A percentile compares a stretch with the other conserved stretches of the same genome.
phyloP scores from a whole-genome alignment of 92 coral and sea anemone species.

The Bergia sp. region DNA sequence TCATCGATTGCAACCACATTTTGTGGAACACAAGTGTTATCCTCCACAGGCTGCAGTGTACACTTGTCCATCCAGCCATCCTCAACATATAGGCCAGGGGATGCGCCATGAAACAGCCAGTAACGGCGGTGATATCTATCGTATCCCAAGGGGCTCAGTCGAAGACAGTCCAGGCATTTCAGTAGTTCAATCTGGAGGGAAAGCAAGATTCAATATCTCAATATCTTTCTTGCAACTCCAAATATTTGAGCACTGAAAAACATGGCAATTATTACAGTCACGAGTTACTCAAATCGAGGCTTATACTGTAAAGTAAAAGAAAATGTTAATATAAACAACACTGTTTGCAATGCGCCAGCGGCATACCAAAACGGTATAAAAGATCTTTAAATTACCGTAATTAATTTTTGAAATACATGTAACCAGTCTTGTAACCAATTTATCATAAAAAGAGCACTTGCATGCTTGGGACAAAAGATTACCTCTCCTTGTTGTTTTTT shows the following conservation, averaged over 20 bases:
- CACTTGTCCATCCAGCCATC: slow-evolving; percentile 74
- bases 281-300: no score
- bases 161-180: slow-evolving; percentile 58
- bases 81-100: slow-evolving; percentile 79
- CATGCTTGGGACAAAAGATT: background rate
- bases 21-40: background rate
- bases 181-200: slow-evolving; percentile 53
- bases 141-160: slow-evolving; percentile 73
- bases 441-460: background rate
- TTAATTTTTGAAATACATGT: background rate
- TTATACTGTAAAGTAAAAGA: no score
- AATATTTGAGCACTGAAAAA: background rate
- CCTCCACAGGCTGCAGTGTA: slow-evolving; percentile 1
- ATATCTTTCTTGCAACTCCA: background rate
- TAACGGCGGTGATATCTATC: slow-evolving; percentile 91
- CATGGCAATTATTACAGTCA: no score
- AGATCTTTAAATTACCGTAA: background rate
- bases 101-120: slow-evolving; percentile 76
- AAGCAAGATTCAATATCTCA: background rate
- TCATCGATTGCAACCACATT: background rate
- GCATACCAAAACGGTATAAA: background rate
- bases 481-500: slow-evolving; percentile 34
- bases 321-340: background rate
- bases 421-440: background rate
- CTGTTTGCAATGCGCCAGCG: background rate